Evolutionary conservation across 2,113 vertebrate genomes (phyloP).

Genomic region (Callithrix jacchus): DNA sequence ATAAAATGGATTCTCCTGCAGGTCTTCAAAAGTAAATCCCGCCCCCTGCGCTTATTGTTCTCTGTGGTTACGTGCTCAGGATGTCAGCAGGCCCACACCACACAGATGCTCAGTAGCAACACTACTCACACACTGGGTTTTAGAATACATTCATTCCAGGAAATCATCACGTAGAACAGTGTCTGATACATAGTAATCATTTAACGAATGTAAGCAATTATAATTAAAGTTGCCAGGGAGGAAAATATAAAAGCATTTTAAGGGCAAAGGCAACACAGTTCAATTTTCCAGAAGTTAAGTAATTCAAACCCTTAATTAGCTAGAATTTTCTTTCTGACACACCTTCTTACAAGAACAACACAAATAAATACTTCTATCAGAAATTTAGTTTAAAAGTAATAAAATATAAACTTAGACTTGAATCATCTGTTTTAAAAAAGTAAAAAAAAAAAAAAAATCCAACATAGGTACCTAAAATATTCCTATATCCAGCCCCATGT

Average conservation of each 20-base stretch:
- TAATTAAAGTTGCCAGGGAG: neutral
- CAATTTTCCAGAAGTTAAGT: conserved; percentile 23
- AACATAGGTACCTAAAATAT: neutral
- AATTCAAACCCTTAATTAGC: conserved; percentile 39
- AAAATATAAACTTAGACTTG: neutral
- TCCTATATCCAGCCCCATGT: neutral
- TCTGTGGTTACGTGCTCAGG: neutral
- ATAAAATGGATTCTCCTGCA: neutral
- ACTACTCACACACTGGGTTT: neutral
- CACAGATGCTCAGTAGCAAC: neutral
- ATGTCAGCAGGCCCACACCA: neutral
- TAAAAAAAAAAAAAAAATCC: neutral
- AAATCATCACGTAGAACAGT: neutral
- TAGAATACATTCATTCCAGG: neutral
- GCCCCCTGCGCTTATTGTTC: neutral
- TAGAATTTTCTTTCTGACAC: conserved; percentile 2
- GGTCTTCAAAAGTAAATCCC: neutral
- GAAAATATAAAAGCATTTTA: neutral
- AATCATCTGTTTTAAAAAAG: no score
- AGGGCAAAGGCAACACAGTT: conserved; percentile 25
- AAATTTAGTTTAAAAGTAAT: conserved; percentile 30
- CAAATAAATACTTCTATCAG: neutral
- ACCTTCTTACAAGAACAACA: conserved; percentile 1
- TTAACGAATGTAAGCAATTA: neutral
- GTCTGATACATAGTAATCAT: neutral